Conservation (phyloP, 2,113 vertebrate genomes). For the Cheirogaleus medius region DNA sequence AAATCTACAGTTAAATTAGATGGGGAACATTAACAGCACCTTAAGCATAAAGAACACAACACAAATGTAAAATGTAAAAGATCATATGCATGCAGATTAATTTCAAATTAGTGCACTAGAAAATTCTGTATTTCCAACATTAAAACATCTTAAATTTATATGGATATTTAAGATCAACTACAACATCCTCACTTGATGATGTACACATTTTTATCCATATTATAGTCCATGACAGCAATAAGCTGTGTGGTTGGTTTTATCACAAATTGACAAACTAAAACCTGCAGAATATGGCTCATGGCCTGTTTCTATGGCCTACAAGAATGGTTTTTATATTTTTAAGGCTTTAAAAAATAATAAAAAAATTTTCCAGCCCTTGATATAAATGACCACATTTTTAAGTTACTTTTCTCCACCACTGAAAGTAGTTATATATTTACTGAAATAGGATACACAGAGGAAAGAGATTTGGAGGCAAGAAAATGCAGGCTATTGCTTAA, state of each 20-base stretch:
- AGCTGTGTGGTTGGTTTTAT: background rate
- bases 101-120: background rate
- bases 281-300: background rate
- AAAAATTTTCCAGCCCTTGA: background rate
- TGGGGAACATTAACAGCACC: background rate
- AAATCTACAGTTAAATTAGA: background rate
- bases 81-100: background rate
- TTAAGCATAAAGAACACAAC: background rate
- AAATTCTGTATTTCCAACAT: background rate
- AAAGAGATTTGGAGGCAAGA: background rate
- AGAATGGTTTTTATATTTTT: background rate
- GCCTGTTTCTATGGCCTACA: background rate
- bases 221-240: background rate
- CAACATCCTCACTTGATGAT: background rate
- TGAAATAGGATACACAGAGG: background rate
- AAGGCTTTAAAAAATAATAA: background rate
- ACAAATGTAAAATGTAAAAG: background rate
- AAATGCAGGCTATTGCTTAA: conserved; percentile 16
- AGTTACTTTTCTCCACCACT: background rate
- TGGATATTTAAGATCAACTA: background rate
- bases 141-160: background rate
- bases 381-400: background rate
- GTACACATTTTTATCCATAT: background rate
- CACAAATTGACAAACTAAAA: background rate
- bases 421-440: background rate